These are phyloP conservation scores for Tyrannus savana DNA, from an alignment of 2,113 vertebrate species.

Conservation along the genomic window DNA sequence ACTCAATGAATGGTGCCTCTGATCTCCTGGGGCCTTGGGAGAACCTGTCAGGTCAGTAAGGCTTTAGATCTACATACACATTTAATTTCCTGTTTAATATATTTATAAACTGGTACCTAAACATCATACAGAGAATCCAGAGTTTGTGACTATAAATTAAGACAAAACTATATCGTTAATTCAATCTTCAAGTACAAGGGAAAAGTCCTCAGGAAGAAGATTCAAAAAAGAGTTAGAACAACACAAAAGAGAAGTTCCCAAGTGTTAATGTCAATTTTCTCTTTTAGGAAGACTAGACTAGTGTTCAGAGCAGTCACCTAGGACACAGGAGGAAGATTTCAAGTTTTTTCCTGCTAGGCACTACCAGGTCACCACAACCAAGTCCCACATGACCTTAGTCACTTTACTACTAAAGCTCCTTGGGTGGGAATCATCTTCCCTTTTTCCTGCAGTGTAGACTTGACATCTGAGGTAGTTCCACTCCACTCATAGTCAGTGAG, in stretches of 20 bases:
- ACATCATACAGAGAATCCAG: background rate
- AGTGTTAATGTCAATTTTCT: background rate
- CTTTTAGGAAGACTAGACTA: background rate
- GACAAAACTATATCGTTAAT: background rate
- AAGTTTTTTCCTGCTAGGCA: background rate
- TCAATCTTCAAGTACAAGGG: background rate
- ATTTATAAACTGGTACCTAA: background rate
- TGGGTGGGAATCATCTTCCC: background rate
- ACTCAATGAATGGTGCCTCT: background rate
- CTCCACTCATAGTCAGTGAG: background rate
- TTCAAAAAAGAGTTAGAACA: background rate
- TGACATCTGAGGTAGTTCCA: background rate
- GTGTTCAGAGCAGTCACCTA: background rate
- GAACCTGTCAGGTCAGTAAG: background rate
- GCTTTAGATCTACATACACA: background rate
- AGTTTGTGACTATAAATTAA: background rate
- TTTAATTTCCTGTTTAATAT: background rate
- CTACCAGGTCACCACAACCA: background rate
- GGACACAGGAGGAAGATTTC: background rate
- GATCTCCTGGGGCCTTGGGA: background rate
- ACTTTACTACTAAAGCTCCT: background rate
- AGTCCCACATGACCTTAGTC: background rate
- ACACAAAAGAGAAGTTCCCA: background rate
- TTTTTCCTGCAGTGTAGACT: background rate
- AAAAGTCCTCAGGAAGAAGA: background rate